Evolutionary conservation across 2,888 invertebrate genomes (phyloP), one percentile per base, ranked within the genome.

Genomic region (Cylindroiulus punctatus): DNA sequence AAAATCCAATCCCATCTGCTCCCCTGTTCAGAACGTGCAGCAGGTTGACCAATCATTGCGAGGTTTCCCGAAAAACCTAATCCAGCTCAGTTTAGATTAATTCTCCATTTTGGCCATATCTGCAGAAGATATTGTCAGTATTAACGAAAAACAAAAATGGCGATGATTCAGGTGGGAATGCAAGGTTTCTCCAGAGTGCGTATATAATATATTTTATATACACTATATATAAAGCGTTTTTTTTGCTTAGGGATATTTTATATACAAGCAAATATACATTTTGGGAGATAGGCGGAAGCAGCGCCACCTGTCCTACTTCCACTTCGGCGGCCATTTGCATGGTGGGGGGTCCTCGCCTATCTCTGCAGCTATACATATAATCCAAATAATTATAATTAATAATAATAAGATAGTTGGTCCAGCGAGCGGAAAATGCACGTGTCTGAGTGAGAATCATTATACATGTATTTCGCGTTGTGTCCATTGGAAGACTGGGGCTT

Each of bases 191-290:
- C n/a, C 57, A 7, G n/a, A 57, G n/a, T 19, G n/a, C 57, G 57
- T 57, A 57, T 57, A 57, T 57, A 57, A 57, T 57, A 57, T 19
- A 57, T 57, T 57, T 57, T 57, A 57, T 57, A 57, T 57, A 57
- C 57, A 57, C 57, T 57, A 57, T 57, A 57, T 57, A 57, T 57
- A 57, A 57, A 57, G 57, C 57, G n/a, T 57, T 57, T 57, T 57
- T 2, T 19, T 57, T 19, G 19, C 57, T n/a, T 57, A 7, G 17
- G 7, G n/a, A 17, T 17, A 57, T 57, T n/a, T 57, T n/a, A 57
- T 57, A 57, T 57, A 57, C 57, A 57, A 57, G 57, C 57, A 57
- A 57, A 57, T 57, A n/a, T 57, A 57, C 57, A 57, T 57, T 57
- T 57, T 40, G 5, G 8, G 40, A 40, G n/a, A n/a, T n/a, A 12